Evolutionary conservation across 2,888 invertebrate genomes (phyloP), one percentile per base, ranked within the genome.

Genomic region (Eurytoma californica): DNA sequence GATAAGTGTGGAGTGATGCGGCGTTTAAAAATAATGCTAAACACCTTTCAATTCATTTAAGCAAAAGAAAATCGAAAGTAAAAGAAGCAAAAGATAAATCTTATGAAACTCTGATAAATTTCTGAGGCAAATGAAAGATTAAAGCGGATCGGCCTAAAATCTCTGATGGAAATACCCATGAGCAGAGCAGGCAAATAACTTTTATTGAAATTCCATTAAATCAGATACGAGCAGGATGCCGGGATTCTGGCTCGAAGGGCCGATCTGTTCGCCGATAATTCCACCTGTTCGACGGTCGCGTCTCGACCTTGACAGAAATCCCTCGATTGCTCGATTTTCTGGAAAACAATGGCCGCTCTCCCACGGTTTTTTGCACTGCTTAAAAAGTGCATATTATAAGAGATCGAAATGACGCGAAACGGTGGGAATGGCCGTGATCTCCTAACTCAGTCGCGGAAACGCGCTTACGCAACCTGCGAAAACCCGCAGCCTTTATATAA

Each of bases 401-500:
- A 39, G 5, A 7, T 39, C 39, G 7, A 39, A 39, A 39, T 39
- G 39, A 39, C 39, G 39, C 39, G 39, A 39, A 39, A 39, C 39
- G 39, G 3, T 39, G 39, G 39, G 39, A 39, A 39, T 39, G 39
- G 39, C 39, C 39, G 39, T 39, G 39, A 39, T 39, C 39, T 2
- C 4, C 39, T 39, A 39, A 7, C 5, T 39, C 4, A 3, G 39
- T 30, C n/a, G 13, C 53, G 16, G 12, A 13, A 20, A 67, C 67
- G 39, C 55, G 39, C 28, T 79, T 74, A 51, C 66, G 74, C 66
- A 79, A 79, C 14, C 30, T 14, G 57, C 57, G 47, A 76, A 79
- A 79, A 70, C 66, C 51, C 69, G 39, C 80, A 67, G 30, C 66
- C 73, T 77, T 80, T 80, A 80, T 74, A 61, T 80, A 80, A 80